Percentiles rank a stretch among this genome's conserved stretches.
These are phyloP conservation scores for Eulemur albifrons DNA, from an alignment of 2,797 vertebrate species.

Conservation along the genomic window DNA sequence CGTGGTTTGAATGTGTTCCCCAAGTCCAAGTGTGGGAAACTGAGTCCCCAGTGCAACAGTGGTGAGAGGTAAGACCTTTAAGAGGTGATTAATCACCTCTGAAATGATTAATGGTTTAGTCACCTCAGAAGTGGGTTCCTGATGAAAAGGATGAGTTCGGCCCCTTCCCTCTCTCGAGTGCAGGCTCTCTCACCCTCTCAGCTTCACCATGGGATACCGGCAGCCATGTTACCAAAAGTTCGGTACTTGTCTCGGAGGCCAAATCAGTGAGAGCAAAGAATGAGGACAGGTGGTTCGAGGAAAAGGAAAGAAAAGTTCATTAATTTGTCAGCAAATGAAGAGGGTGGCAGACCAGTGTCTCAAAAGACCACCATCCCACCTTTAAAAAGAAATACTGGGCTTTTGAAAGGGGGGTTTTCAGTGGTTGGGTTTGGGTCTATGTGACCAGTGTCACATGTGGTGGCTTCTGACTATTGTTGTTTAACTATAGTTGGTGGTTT, in stretches of 20 bases:
- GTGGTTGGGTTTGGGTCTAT: not conserved
- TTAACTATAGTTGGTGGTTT: not conserved
- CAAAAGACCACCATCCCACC: no score
- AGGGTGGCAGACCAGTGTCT: not conserved
- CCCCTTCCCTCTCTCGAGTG: accelerated
- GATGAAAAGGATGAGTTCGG: not conserved
- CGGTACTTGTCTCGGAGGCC: not conserved
- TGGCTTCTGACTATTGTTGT: not conserved
- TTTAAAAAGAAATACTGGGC: no score
- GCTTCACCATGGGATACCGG: not conserved
- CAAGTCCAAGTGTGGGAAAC: not conserved
- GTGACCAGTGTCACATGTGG: not conserved
- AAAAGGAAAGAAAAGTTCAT: not conserved
- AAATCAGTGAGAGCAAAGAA: no score
- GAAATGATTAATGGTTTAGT: not conserved
- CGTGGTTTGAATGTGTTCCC: not conserved
- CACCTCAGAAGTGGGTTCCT: not conserved
- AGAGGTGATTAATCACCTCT: not conserved
- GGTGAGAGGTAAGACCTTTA: not conserved
- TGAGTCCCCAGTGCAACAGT: not conserved
- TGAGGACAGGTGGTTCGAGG: not conserved
- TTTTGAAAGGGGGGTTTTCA: no score
- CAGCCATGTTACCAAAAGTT: not conserved
- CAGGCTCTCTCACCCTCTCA: not conserved
- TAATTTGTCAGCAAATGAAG: not conserved